Evolutionary conservation across 2,797 vertebrate species (phyloP), one percentile per base, ranked within the genome.

Genomic region (Schizopygopsis pylzovi): DNA sequence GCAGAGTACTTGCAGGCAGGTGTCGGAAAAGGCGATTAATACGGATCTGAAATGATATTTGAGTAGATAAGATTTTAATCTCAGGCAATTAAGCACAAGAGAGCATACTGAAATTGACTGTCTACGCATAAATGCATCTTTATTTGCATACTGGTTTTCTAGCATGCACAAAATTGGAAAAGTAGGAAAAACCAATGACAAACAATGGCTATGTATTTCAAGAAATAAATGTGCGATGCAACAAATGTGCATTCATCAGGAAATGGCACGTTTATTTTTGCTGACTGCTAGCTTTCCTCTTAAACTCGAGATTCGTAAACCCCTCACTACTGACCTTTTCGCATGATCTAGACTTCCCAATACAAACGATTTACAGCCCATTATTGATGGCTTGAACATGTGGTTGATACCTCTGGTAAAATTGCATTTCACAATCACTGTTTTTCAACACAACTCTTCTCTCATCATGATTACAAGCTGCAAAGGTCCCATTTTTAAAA

Each of bases 381-480:
- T n/a, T 63, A 79, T 20, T 45, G 77, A 79, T 20, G 56, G 56
- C 56, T 45, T 45, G 56, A 25, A 20, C 39, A 63, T 45, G 39
- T 63, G 56, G 8, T 63, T 79, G 77, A 79, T 79, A n/a, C 45
- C 63, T 39, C 25, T 4, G 37, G 45, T 68, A 39, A 81, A 81
- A 68, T 68, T 4, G 45, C 28, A 68, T 25, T 81, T 68, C 63
- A 52, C 28, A 37, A 52, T 52, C 28, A 10, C 43, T 3, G 45
- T 68, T 67, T 49, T 49, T 49, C 63, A 39, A 67, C 63, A 80
- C 59, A 39, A n/a, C 79, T 4, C 18, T 81, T 33, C 61, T 67
- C 61, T 81, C 61, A 22, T 81, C 43, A n/a, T 81, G 79, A 81
- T 81, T 68, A 67, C 63, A 81, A 68, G 63, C 63, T 39, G 61